Conservation (phyloP, 2,888 invertebrate genomes). For the Thymelicus sylvestris region DNA sequence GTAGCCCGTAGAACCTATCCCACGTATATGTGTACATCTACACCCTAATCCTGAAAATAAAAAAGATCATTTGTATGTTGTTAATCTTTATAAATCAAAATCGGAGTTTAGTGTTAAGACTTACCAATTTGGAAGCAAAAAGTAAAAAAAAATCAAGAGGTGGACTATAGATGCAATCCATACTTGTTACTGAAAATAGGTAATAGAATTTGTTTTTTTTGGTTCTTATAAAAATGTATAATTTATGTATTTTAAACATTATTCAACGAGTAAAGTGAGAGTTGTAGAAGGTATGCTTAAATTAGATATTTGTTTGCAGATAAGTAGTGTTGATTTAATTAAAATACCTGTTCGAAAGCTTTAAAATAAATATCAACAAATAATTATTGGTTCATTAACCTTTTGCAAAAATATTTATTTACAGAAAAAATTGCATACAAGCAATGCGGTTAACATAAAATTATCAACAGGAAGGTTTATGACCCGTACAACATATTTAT, state of each 20-base stretch:
- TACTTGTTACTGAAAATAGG: neutral
- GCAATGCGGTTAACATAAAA: constrained; percentile 12
- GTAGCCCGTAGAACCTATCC: constrained; percentile 18
- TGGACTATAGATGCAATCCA: neutral
- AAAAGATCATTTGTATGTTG: no score
- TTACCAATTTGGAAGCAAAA: neutral
- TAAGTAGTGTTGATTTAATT: no score
- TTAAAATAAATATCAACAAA: neutral
- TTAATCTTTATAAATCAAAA: no score
- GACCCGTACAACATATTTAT: constrained; percentile 7
- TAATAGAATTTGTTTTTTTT: neutral
- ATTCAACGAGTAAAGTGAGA: no score
- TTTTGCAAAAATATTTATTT: neutral
- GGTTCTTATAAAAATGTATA: neutral
- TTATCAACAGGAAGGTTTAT: constrained; percentile 24
- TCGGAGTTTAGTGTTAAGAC: no score
- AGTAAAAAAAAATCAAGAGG: neutral
- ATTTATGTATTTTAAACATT: neutral
- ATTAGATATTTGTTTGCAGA: no score
- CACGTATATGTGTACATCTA: neutral
- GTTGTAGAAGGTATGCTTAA: no score
- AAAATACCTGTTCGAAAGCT: no score
- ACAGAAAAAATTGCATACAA: neutral
- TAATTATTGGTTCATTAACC: neutral
- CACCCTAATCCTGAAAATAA: no score